Evolutionary conservation across 2,113 vertebrate genomes (phyloP), one percentile per base, ranked within the genome.

Genomic region (Megaleporinus macrocephalus): DNA sequence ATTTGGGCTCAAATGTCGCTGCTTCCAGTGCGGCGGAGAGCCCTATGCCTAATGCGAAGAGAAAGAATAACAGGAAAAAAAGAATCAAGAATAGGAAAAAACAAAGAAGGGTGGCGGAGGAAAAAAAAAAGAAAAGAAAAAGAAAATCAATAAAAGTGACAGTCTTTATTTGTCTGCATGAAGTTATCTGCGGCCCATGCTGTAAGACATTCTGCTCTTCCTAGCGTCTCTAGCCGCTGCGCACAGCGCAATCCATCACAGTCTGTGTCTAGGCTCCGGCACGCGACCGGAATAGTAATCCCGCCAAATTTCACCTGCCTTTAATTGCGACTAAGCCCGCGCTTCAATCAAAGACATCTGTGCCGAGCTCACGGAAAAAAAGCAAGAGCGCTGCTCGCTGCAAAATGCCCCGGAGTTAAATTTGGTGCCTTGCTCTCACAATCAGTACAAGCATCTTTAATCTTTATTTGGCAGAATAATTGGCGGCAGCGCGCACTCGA

Each of bases 91-190:
- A 85, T 77, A 85, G 79, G 0, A 55, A 88, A 86, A 86, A 80
- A 83, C 77, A 85, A 82, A 85, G 29, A 44, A 44, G 5, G 55
- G 49, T 49, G 49, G 53, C 36, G n/a, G 47, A n/a, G 55, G 49
- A 61, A 33, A 36, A 36, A 3, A 36, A 36, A 3, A 36, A 26
- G 22, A 24, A 12, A 1, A 4, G 18, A 44, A 49, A 63, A 81
- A 63, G 66, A 44, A 65, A 73, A 95, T 94, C 92, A 92, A 94
- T 94, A 93, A 91, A 93, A 92, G 93, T 94, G 92, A 92, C 93
- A 93, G 91, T 90, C 92, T 93, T 93, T 94, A 94, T 94, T 95
- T 94, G 93, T 94, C 91, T 91, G 92, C 93, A 94, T 94, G 93
- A 94, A 94, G 93, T 94, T 94, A 94, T 93, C 91, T 93, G 92